Base-by-base conservation (phyloP, 2,797 vertebrate species). In the Muscicapa comitata region DNA sequence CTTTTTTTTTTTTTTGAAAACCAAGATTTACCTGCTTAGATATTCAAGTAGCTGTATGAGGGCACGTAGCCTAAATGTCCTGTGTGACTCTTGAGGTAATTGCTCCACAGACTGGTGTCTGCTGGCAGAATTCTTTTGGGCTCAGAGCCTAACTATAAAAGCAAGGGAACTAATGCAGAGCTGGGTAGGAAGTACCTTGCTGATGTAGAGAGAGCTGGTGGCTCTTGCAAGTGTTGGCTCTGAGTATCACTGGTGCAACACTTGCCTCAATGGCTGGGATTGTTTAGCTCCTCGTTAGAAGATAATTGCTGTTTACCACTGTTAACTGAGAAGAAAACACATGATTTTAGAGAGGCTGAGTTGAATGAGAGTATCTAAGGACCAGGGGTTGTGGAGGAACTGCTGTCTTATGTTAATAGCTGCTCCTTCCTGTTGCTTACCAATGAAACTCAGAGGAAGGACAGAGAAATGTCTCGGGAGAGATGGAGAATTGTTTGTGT, bases 401-500 rank as follows among this genome's bases (percentile, higher is more conserved):
- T 93, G 31, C 38, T 93, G 47, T 61, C 43, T 45, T 59, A 0
- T 47, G n/a, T 63, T 76, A 73, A 19, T 42, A 80, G 58, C 24
- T 88, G 38, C 58, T 86, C 53, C 58, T 92, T 93, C 51, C 17
- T 47, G 14, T 55, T 63, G 23, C 81, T 88, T 73, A 43, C 31
- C 65, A 78, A 17, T 48, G 26, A 71, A 55, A 51, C 29, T 37
- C 24, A 31, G 82, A 86, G 65, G 21, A 89, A 80, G 37, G 45
- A 17, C 13, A 83, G 71, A 70, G 16, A 76, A 90, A 31, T 24
- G 8, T 61, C 53, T 81, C 29, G 54, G 76, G 79, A 94, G 85
- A 93, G 88, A 93, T 95, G 90, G 92, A 93, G 70, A 88, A 77
- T 45, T 70, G 8, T 83, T 19, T 77, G 77, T 89, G 66, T 87